These are phyloP conservation scores for Pteropus alecto DNA, from an alignment of 2,113 vertebrate genomes.

Conservation along the genomic window DNA sequence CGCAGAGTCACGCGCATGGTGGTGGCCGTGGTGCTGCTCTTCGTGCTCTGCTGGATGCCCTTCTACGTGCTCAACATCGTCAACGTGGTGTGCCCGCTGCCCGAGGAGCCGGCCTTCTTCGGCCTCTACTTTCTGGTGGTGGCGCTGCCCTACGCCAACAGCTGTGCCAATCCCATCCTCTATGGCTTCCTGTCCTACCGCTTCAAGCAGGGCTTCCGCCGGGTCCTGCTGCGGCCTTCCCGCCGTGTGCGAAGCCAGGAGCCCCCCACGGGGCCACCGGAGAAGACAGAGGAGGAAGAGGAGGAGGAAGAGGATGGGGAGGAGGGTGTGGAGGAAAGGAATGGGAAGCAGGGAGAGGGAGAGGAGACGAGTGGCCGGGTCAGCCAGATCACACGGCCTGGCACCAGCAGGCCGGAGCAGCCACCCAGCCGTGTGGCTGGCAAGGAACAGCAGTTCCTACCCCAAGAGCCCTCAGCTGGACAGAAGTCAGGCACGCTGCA, in stretches of 20 bases:
- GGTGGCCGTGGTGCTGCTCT: conserved; percentile 93
- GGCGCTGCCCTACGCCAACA: conserved; percentile 96
- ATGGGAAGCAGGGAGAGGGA: neutral
- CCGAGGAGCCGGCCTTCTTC: conserved; percentile 88
- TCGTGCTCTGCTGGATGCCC: conserved; percentile 95
- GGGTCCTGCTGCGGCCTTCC: conserved; percentile 89
- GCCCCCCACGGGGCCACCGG: conserved; percentile 22
- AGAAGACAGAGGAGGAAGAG: conserved; percentile 72
- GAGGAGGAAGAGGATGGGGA: conserved; percentile 73
- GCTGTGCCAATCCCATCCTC: conserved; percentile 96
- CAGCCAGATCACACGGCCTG: conserved; percentile 87
- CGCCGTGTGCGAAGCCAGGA: conserved; percentile 89
- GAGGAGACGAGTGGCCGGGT: conserved; percentile 66
- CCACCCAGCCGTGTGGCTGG: conserved; percentile 55
- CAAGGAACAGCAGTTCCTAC: conserved; percentile 79
- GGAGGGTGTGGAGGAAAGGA: neutral
- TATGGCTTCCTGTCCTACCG: conserved; percentile 96
- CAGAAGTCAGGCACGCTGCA: conserved; percentile 82
- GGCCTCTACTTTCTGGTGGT: conserved; percentile 96
- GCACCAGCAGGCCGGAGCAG: conserved; percentile 77
- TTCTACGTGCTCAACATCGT: conserved; percentile 95
- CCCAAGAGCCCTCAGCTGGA: conserved; percentile 69
- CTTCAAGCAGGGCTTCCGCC: conserved; percentile 95
- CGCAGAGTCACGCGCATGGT: conserved; percentile 96
- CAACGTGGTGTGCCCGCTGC: conserved; percentile 92